Conservation (phyloP, 2,888 invertebrate species). For the Drosophila incognita region DNA sequence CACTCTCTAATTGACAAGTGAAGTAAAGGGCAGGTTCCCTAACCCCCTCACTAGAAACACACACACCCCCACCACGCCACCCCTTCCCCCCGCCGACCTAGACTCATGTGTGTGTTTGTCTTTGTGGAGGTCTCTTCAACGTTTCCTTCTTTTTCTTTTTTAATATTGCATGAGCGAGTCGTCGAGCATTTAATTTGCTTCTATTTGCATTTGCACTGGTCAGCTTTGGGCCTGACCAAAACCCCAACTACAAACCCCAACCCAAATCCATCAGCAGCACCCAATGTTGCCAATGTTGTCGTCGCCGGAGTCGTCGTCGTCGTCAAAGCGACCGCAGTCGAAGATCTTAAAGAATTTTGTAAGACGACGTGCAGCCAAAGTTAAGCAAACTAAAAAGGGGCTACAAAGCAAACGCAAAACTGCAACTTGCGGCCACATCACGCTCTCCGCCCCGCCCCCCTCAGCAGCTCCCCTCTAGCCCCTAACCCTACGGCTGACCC, state of each 20-base stretch:
- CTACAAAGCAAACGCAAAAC: conserved; percentile 53
- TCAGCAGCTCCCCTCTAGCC: background rate
- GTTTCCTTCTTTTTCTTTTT: conserved; percentile 30
- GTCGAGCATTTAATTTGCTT: conserved; percentile 57
- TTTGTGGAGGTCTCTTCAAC: conserved; percentile 29
- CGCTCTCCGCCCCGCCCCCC: background rate
- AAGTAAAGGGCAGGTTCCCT: background rate
- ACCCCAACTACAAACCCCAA: background rate
- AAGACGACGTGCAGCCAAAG: conserved; percentile 68
- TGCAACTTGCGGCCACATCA: conserved; percentile 57
- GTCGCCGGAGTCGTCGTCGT: conserved; percentile 65
- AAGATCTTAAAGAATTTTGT: conserved; percentile 80
- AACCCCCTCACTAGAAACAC: background rate
- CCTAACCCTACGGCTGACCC: conserved; percentile 5
- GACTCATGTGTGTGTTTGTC: conserved; percentile 38
- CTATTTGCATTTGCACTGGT: conserved; percentile 71
- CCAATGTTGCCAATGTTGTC: conserved; percentile 24
- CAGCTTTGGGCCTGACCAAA: conserved; percentile 19
- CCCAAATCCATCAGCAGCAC: background rate
- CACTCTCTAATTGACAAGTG: conserved; percentile 59
- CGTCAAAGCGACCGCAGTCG: conserved; percentile 83
- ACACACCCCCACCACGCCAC: background rate
- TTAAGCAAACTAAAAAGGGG: conserved; percentile 36
- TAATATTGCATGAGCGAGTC: conserved; percentile 66
- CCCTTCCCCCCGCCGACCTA: background rate